A percentile compares a stretch with the other conserved stretches of the same genome.
phyloP scores from a whole-genome alignment of 2,113 vertebrate species.

The Cathartes aura region DNA sequence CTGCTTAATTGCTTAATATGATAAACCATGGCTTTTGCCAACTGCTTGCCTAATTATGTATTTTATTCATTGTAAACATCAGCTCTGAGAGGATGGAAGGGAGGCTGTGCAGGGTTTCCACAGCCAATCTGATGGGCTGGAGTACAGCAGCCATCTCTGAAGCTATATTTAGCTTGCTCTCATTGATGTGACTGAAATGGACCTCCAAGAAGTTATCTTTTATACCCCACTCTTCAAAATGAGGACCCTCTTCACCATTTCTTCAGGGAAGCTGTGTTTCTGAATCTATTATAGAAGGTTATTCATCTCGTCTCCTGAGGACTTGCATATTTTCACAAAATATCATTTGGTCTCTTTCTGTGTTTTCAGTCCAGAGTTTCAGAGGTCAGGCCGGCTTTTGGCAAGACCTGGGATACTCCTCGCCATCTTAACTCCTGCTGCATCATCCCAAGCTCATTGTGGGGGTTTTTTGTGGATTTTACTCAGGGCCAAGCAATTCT shows the following conservation, averaged over 20 bases:
- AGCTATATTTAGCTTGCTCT: not conserved
- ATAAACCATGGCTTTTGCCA: constrained; percentile 41
- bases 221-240: not conserved
- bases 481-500: not conserved
- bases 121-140: constrained; percentile 32
- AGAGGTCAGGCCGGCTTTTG: not conserved
- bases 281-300: not conserved
- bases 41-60: constrained; percentile 34
- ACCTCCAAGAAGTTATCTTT: not conserved
- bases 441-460: not conserved
- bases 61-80: constrained; percentile 35
- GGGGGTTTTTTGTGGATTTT: not conserved
- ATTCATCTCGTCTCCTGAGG: not conserved
- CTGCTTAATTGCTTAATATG: constrained; percentile 33
- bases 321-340: not conserved
- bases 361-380: not conserved
- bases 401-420: not conserved
- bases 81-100: not conserved
- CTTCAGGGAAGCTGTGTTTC: not conserved
- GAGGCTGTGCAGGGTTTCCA: not conserved
- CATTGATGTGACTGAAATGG: not conserved
- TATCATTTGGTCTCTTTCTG: not conserved
- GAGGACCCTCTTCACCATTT: not conserved
- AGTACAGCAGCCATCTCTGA: constrained; percentile 3
- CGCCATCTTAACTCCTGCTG: not conserved